phyloP scores from a whole-genome alignment of 2,113 vertebrate species.

The Cyphomyrus plagiostoma region DNA sequence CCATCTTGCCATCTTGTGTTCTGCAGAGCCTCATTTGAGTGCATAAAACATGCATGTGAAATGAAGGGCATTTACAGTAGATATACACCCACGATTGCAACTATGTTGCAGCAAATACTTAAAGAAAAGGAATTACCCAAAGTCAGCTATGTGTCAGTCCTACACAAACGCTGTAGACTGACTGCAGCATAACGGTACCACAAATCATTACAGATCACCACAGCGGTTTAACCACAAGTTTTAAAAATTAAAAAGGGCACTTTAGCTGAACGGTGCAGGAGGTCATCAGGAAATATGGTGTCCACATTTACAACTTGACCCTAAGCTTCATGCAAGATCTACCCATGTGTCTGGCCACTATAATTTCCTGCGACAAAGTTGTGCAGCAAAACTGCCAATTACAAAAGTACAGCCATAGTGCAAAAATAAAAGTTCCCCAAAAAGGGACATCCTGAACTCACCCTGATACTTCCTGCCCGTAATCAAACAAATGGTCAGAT shows the following conservation, averaged over 20 bases:
- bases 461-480: neutral
- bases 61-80: neutral
- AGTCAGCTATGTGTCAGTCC: neutral
- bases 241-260: neutral
- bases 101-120: neutral
- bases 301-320: neutral
- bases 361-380: neutral
- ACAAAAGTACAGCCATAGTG: neutral
- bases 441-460: neutral
- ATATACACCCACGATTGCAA: neutral
- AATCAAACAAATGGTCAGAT: neutral
- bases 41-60: neutral
- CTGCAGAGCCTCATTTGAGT: neutral
- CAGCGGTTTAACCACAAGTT: neutral
- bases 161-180: neutral
- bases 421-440: neutral
- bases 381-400: neutral
- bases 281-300: neutral
- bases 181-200: neutral
- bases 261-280: neutral
- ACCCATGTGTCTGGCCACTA: neutral
- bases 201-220: neutral
- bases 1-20: neutral
- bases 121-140: neutral
- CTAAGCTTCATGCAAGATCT: neutral